These are phyloP conservation scores for Colius striatus DNA, from an alignment of 2,113 vertebrate species.

Conservation along the genomic window DNA sequence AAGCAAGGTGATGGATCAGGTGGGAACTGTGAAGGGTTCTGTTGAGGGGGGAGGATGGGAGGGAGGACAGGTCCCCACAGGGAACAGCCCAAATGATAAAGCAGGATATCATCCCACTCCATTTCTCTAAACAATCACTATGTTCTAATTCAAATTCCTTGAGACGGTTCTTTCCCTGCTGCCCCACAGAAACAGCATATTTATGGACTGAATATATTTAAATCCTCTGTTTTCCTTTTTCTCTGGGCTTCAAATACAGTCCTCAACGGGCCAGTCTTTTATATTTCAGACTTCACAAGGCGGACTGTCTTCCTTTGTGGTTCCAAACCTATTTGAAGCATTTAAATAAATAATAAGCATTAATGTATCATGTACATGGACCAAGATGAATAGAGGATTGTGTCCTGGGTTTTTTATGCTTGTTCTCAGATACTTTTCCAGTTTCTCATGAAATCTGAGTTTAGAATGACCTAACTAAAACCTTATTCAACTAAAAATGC, in stretches of 20 bases:
- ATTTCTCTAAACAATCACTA: not conserved
- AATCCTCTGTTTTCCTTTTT: not conserved
- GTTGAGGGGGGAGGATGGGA: rapidly evolving
- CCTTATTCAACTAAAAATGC: not conserved
- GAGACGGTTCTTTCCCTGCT: not conserved
- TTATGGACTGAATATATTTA: slow-evolving; percentile 13
- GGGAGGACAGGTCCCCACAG: rapidly evolving
- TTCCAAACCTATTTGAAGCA: slow-evolving; percentile 41
- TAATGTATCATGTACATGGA: slow-evolving; percentile 31
- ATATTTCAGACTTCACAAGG: slow-evolving; percentile 44
- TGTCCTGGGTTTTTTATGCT: not conserved
- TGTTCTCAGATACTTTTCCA: not conserved
- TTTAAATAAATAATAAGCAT: slow-evolving; percentile 59
- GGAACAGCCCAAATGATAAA: not conserved
- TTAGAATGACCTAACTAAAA: not conserved
- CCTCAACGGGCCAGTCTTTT: not conserved
- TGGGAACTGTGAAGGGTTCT: not conserved
- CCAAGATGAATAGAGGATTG: not conserved
- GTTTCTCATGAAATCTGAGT: not conserved
- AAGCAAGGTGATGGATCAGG: not conserved
- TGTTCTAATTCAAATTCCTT: not conserved
- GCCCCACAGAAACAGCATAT: not conserved
- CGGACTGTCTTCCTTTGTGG: slow-evolving; percentile 41
- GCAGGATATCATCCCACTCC: not conserved
- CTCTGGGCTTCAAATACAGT: slow-evolving; percentile 1